Evolutionary conservation across 2,888 invertebrate genomes (phyloP).

Genomic region (Coelogynopora nodosa): DNA sequence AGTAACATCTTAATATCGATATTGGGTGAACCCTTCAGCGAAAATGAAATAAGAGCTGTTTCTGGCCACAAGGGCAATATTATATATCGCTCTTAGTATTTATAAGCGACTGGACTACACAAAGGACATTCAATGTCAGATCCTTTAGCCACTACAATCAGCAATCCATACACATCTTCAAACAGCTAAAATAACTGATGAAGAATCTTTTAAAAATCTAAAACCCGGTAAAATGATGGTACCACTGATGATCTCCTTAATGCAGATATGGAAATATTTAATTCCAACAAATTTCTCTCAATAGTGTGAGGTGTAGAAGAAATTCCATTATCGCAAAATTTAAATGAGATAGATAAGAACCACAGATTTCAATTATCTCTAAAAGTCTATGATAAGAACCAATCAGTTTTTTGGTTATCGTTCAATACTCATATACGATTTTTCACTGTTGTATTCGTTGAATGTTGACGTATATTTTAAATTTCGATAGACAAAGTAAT

Average conservation of each 20-base stretch:
- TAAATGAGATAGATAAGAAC: no score
- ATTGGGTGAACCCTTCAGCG: neutral
- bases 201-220: neutral
- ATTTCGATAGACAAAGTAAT: no score
- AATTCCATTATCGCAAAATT: neutral
- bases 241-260: neutral
- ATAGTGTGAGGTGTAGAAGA: neutral
- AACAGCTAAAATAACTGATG: neutral
- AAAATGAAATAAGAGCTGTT: neutral
- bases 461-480: no score
- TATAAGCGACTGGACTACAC: neutral
- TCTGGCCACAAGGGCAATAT: neutral
- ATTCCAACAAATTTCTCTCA: neutral
- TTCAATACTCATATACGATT: no score
- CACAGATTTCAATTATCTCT: no score
- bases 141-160: neutral
- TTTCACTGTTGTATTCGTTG: no score
- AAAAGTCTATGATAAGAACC: no score
- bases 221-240: neutral
- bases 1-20: neutral
- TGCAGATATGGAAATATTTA: neutral
- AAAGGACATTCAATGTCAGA: neutral
- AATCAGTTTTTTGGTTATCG: no score
- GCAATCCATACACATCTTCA: neutral
- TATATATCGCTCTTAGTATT: neutral